These are phyloP conservation scores for Hippolais icterina DNA, from an alignment of 2,113 vertebrate genomes.

Conservation along the genomic window DNA sequence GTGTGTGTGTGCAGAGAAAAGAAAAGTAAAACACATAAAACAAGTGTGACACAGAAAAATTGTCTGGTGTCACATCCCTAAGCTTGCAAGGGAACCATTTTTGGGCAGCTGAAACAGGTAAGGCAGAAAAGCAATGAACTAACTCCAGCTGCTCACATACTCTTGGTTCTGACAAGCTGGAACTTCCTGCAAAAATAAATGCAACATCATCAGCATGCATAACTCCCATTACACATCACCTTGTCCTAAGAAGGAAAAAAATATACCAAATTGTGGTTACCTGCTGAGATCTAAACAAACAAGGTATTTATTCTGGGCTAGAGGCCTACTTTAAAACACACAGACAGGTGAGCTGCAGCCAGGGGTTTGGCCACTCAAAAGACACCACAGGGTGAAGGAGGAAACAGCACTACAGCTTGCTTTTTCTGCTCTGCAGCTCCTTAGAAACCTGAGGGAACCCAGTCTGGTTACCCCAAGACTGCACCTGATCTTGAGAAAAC, in stretches of 20 bases:
- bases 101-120: neutral
- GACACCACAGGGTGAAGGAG: neutral
- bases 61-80: neutral
- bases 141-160: neutral
- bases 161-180: neutral
- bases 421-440: neutral
- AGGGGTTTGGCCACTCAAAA: neutral
- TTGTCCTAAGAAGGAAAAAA: neutral
- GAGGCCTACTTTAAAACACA: neutral
- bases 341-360: neutral
- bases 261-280: neutral
- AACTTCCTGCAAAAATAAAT: neutral
- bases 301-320: neutral
- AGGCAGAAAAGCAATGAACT: neutral
- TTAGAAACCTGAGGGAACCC: neutral
- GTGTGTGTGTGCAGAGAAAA: neutral
- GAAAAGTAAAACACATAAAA: neutral
- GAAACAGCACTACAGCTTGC: neutral
- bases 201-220: neutral
- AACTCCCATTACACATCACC: neutral
- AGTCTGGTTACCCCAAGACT: neutral
- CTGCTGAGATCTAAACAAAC: neutral
- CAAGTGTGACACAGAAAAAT: neutral
- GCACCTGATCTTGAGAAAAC: neutral
- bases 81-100: neutral